phyloP scores from a whole-genome alignment of 92 coral and sea anemone species.

The Epizoanthus stellaris region DNA sequence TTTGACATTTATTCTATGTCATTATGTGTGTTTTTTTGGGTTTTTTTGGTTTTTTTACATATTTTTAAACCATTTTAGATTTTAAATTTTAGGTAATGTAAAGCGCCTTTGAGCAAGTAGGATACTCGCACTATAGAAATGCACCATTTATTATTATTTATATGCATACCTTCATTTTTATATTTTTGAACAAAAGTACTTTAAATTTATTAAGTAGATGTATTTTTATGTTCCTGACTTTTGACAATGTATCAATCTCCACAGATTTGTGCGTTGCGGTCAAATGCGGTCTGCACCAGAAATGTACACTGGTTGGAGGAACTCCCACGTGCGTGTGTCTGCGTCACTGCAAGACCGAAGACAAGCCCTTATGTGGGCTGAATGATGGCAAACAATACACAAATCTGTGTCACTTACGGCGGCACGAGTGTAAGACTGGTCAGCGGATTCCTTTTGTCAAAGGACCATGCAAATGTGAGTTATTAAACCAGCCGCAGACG shows the following conservation, averaged over 20 bases:
- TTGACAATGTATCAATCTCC: not conserved
- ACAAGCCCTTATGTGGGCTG: constrained; percentile 74
- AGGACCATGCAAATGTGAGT: constrained; percentile 86
- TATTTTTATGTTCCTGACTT: no score
- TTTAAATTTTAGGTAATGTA: no score
- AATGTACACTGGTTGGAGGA: constrained; percentile 46
- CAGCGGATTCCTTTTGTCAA: constrained; percentile 59
- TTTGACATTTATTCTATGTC: no score
- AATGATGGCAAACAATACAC: constrained; percentile 67
- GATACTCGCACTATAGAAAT: no score
- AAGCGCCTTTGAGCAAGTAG: no score
- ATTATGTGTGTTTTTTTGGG: no score
- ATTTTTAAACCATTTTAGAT: no score
- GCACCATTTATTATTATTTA: no score
- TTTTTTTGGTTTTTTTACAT: no score
- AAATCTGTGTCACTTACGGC: constrained; percentile 66
- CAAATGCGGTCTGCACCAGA: constrained; percentile 67
- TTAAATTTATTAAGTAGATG: no score
- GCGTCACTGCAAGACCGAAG: constrained; percentile 67
- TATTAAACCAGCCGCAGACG: not conserved
- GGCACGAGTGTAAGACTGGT: constrained; percentile 76
- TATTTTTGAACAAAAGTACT: no score
- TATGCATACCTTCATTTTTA: no score
- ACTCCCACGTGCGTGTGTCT: constrained; percentile 75
- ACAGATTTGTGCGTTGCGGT: constrained; percentile 55